Base-by-base conservation (phyloP, 2,888 invertebrate genomes). In the Ophion obscuratus region DNA sequence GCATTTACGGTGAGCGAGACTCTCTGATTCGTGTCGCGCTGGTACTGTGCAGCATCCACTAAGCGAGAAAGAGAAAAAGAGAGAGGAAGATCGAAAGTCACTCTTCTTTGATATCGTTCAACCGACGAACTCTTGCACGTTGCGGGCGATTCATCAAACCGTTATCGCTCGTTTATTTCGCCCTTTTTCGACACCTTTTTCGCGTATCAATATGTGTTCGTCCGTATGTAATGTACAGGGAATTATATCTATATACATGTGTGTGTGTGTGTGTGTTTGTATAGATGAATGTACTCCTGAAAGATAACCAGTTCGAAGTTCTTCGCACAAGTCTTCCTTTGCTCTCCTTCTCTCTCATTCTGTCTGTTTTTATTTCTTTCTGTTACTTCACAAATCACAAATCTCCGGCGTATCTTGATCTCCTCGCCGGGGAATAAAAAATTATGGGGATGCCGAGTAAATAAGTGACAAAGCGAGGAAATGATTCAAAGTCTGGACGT, bases 141-240 rank as follows among this genome's bases (percentile, higher is more conserved):
- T 53, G 14, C 53, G 53, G 53, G 81, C 91, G 90, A 92, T 92
- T 92, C 92, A 92, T 92, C 92, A 92, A 90, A 88, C 85, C 88
- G 73, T 90, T 91, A 92, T 92, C 89, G 91, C 90, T 91, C 91
- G 91, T 92, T 92, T 91, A 92, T 92, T 88, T 87, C 74, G 85
- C 75, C 71, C 66, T 53, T 79, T 76, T 78, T 82, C 84, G 81
- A 88, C 85, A 81, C 82, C 66, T 81, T 74, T 75, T 47, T 75
- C 71, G 64, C 73, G 57, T 81, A 81, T 68, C 68, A 67, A 62
- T 68, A 73, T 66, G 64, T 53, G 53, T 17, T 53, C 53, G 14
- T 53, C 53, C 14, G 14, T 17, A 17, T 17, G 53, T 53, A 53
- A 53, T 17, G 53, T 17, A 53, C 14, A 53, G 53, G 1, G 17